Conservation (phyloP, 2,113 vertebrate species). For the Columba janthina region DNA sequence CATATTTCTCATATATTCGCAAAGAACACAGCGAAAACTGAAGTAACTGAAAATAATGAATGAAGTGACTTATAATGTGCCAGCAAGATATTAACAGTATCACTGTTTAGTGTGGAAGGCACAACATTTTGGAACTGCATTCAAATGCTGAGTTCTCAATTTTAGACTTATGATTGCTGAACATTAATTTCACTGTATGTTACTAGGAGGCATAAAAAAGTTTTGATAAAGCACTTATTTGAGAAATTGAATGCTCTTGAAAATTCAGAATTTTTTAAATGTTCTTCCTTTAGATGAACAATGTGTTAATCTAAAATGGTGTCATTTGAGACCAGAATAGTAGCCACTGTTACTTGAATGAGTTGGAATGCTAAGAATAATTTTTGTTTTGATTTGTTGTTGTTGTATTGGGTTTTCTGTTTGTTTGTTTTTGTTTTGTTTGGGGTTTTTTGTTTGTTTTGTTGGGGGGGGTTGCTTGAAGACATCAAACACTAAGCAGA, state of each 20-base stretch:
- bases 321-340: background rate
- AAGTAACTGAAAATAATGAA: background rate
- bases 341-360: background rate
- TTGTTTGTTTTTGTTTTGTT: too few species aligned
- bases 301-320: background rate
- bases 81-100: background rate
- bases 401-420: too few species aligned
- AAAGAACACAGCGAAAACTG: background rate
- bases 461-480: background rate
- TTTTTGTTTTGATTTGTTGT: background rate
- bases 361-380: background rate
- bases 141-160: background rate
- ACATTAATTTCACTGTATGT: background rate
- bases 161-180: background rate
- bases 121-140: background rate
- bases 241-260: background rate
- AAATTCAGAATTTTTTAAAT: background rate
- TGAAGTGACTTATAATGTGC: background rate
- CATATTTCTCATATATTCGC: rapidly evolving
- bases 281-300: background rate
- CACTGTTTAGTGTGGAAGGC: background rate
- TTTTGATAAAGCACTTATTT: background rate
- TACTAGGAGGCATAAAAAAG: background rate
- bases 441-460: too few species aligned
- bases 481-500: background rate